Base-by-base conservation (phyloP, 2,113 vertebrate genomes). In the Lepus timidus region DNA sequence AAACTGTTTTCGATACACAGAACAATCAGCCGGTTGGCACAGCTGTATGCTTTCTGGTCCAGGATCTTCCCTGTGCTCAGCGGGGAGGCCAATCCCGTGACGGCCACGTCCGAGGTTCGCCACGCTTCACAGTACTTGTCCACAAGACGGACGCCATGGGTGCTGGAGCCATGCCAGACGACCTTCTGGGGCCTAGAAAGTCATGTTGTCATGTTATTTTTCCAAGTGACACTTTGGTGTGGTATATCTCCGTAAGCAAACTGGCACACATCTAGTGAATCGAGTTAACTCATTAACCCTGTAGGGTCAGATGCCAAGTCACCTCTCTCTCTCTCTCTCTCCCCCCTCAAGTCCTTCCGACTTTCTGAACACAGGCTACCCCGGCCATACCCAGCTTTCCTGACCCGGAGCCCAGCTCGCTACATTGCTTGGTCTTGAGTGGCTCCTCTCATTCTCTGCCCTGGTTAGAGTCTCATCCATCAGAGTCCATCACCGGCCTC, bases 1-100 rank as follows among this genome's bases (percentile, higher is more conserved):
- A 99, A 99, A 88, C 99, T 99, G 98, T 99, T 99, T 98, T 99
- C 99, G 9, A 99, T 99, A 94, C 99, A 99, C 10, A 99, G 98
- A 74, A 99, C 98, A 61, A 99, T 99, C 83, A 99, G 99, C 93
- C 98, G 98, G 93, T 99, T 99, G 83, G 98, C 99, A 55, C 99
- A 99, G 98, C 99, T 99, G 2, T 99, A 98, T 0, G 98, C 97
- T 93, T 99, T 98, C 97, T 99, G 99, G 94, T 98, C 99, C 95
- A 99, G 98, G 79, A 99, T 98, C 87, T 98, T 99, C 49, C 99
- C 99, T 0, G 97, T 98, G 94, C 97, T 98, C 97, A 99, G 98
- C 0, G 98, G 98, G 0, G 99, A 99, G 1, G 99, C 99, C 96
- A 99, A 98, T 82, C 99, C 99, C 5, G 92, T 98, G 91, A 99